A percentile compares a stretch with the other conserved stretches of the same genome.
phyloP scores from a whole-genome alignment of 2,797 vertebrate species.

The Brachyrhaphis roseni region DNA sequence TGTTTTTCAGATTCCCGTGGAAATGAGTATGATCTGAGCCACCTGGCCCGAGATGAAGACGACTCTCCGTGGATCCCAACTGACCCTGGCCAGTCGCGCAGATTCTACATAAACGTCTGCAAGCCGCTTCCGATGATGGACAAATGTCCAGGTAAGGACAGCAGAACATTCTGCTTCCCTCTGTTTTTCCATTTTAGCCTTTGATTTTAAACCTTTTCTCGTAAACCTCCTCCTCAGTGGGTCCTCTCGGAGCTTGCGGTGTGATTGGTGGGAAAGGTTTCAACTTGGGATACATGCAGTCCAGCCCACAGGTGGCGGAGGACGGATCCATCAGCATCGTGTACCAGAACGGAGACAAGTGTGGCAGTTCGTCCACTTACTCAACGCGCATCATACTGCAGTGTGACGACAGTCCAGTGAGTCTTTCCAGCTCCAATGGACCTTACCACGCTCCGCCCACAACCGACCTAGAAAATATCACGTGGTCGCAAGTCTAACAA shows the following conservation, averaged over 20 bases:
- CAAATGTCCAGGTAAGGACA: conserved; percentile 83
- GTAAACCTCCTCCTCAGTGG: conserved; percentile 73
- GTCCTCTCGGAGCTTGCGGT: conserved; percentile 88
- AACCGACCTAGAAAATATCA: no score
- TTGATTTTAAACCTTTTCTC: neutral
- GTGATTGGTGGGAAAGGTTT: conserved; percentile 64
- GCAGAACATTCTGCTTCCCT: neutral
- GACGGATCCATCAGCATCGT: conserved; percentile 90
- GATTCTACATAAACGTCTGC: conserved; percentile 93
- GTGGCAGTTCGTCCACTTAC: conserved; percentile 77
- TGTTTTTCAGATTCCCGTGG: conserved; percentile 85
- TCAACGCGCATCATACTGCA: conserved; percentile 92
- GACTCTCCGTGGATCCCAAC: conserved; percentile 85
- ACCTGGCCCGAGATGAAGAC: conserved; percentile 79
- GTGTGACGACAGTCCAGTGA: conserved; percentile 88
- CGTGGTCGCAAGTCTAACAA: no score
- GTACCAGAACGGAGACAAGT: conserved; percentile 90
- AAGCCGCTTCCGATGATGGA: conserved; percentile 83
- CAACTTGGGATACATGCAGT: conserved; percentile 92
- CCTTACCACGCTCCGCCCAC: no score
- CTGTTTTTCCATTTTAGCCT: neutral
- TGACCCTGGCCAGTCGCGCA: conserved; percentile 71
- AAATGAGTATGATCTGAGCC: conserved; percentile 92
- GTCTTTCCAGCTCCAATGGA: conserved; percentile 51
- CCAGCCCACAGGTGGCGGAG: conserved; percentile 84